Percentiles rank a stretch among this genome's conserved stretches.
phyloP scores from a whole-genome alignment of 2,113 vertebrate genomes.

The Struthidea cinerea region DNA sequence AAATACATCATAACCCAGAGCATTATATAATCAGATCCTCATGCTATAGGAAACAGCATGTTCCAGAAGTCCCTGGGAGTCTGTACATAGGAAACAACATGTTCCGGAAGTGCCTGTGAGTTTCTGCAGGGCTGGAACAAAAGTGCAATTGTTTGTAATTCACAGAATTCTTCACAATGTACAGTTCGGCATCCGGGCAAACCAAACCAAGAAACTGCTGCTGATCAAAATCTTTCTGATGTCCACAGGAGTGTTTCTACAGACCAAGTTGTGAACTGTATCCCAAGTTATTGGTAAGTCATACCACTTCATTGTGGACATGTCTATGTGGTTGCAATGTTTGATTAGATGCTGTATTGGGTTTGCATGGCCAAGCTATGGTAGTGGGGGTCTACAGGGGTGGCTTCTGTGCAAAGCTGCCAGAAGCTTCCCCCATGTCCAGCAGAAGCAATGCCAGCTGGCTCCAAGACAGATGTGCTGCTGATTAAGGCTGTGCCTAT shows the following conservation, averaged over 20 bases:
- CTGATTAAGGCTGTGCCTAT: neutral
- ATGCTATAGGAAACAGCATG: neutral
- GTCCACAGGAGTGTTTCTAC: neutral
- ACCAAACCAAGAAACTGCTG: neutral
- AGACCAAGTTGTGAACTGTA: neutral
- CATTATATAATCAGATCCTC: conserved; percentile 10
- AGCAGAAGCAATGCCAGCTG: neutral
- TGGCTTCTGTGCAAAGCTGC: neutral
- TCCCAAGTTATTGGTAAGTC: neutral
- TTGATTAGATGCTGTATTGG: neutral
- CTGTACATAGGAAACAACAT: neutral
- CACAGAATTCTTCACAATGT: neutral
- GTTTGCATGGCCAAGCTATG: neutral
- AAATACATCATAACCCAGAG: neutral
- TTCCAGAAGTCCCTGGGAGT: neutral
- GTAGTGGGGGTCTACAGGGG: neutral
- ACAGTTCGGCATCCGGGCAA: neutral
- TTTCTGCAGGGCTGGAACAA: neutral
- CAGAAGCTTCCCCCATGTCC: neutral
- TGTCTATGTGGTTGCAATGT: neutral
- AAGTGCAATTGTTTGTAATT: neutral
- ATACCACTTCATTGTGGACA: neutral
- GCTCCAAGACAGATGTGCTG: neutral
- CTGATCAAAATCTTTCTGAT: neutral
- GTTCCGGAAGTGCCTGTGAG: neutral